phyloP scores from a whole-genome alignment of 2,888 invertebrate genomes.

The Microplitis deprimator region DNA sequence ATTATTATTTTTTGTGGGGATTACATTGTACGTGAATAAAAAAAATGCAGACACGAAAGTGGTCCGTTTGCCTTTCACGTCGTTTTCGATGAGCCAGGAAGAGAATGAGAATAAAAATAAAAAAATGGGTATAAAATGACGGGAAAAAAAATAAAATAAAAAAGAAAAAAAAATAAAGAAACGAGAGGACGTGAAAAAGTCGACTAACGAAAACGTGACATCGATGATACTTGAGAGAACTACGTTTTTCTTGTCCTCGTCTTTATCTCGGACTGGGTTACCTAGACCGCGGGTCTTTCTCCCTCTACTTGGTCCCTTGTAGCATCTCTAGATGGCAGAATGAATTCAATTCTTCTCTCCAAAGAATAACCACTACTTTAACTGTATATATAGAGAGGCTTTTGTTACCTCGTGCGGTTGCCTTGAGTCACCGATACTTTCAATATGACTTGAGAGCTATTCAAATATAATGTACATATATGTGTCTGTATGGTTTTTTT shows the following conservation, averaged over 20 bases:
- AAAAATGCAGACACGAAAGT: slow-evolving; percentile 21
- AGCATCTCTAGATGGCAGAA: slow-evolving; percentile 22
- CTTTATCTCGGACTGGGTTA: slow-evolving; percentile 2
- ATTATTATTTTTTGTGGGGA: slow-evolving; percentile 12
- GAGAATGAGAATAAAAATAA: slow-evolving; percentile 22
- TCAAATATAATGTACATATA: slow-evolving; percentile 8
- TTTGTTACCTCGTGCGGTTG: slow-evolving; percentile 21
- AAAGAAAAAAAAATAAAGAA: slow-evolving; percentile 28
- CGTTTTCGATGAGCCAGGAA: slow-evolving; percentile 30
- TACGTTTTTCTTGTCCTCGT: slow-evolving; percentile 5
- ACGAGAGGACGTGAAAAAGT: slow-evolving; percentile 23
- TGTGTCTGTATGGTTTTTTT: slow-evolving; percentile 11
- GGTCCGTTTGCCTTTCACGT: slow-evolving; percentile 35
- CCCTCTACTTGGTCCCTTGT: background rate
- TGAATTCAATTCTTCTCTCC: slow-evolving; percentile 53
- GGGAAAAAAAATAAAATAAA: slow-evolving; percentile 25
- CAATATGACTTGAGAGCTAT: slow-evolving; percentile 17
- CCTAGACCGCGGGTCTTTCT: too few species aligned
- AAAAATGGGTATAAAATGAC: slow-evolving; percentile 8
- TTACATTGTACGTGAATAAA: background rate
- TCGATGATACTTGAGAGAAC: slow-evolving; percentile 46
- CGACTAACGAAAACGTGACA: slow-evolving; percentile 40
- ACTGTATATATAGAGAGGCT: slow-evolving; percentile 6
- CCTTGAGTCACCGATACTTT: slow-evolving; percentile 25
- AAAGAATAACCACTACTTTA: slow-evolving; percentile 49